Base-by-base conservation (phyloP, 1,140 invertebrate genomes). In the Drosophila miranda region DNA sequence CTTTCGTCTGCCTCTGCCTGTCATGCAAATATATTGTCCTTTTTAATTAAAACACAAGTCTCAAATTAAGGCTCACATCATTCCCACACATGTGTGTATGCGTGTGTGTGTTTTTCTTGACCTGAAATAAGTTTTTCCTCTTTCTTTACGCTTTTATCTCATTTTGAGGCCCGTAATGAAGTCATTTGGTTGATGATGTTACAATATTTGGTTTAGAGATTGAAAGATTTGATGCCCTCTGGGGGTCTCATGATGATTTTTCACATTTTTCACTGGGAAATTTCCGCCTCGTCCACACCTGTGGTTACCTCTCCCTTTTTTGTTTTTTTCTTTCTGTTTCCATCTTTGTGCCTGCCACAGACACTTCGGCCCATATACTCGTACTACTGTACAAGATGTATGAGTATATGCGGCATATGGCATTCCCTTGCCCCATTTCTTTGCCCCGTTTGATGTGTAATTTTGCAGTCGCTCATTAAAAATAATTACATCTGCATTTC, bases 21-120 rank as follows among this genome's bases (percentile, higher is more conserved):
- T 75, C 78, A 86, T 86, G 81, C 82, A 84, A 84, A 84, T 84
- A 81, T 87, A 87, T 86, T 87, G 74, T 86, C 60, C 77, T 81
- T 86, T 86, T 86, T 86, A 86, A 86, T 86, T 86, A 86, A 86
- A 86, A 87, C 74, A 87, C 81, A 87, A 81, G 82, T 55, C 74
- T 87, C 84, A 86, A 87, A 87, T 86, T 87, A 78, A 74, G 77
- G 72, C 50, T n/a, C 67, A 70, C 21, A 58, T 19, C n/a, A 56
- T 26, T 26, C 38, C 42, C 34, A 42, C 43, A 48, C 67, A 63
- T 34, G 16, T 41, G 51, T 30, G 34, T 59, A 43, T 44, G 23
- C 45, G 19, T 55, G 9, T 45, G 30, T 57, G 11, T 60, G 34
- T 41, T 64, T 69, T 75, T 57, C 50, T 60, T 74, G 71, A 75